Conservation (phyloP, 2,888 invertebrate genomes). For the Lochmaea crataegi region DNA sequence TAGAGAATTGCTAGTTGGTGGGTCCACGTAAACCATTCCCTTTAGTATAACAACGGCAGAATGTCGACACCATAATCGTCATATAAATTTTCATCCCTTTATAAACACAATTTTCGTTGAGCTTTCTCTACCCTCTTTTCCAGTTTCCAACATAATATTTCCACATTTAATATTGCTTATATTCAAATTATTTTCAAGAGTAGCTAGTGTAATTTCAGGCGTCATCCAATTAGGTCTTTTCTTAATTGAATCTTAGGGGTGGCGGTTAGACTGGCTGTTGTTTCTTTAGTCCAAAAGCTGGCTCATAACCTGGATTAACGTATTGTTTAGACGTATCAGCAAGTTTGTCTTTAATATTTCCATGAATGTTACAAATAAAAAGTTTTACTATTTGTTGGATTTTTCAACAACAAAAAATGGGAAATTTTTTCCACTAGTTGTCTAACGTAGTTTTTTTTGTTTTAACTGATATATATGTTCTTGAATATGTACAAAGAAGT, state of each 20-base stretch:
- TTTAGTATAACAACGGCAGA: constrained; percentile 56
- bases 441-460: too few relatives aligned
- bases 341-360: too few relatives aligned
- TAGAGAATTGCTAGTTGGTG: not conserved
- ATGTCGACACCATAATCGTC: constrained; percentile 60
- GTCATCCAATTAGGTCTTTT: constrained; percentile 59
- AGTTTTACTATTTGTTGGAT: too few relatives aligned
- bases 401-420: too few relatives aligned
- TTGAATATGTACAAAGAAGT: too few relatives aligned
- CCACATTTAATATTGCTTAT: constrained; percentile 64
- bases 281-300: constrained; percentile 13
- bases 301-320: not conserved
- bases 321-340: too few relatives aligned
- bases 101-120: constrained; percentile 24
- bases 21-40: constrained; percentile 5
- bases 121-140: constrained; percentile 28
- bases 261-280: constrained; percentile 54
- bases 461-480: too few relatives aligned
- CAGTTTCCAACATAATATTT: constrained; percentile 54
- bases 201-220: constrained; percentile 50
- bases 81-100: constrained; percentile 58
- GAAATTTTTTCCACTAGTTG: too few relatives aligned
- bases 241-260: constrained; percentile 62
- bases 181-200: constrained; percentile 60
- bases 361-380: too few relatives aligned